A percentile compares a stretch with the other conserved stretches of the same genome.
Conservation (phyloP, 2,888 invertebrate species). For the Deilephila porcellus region DNA sequence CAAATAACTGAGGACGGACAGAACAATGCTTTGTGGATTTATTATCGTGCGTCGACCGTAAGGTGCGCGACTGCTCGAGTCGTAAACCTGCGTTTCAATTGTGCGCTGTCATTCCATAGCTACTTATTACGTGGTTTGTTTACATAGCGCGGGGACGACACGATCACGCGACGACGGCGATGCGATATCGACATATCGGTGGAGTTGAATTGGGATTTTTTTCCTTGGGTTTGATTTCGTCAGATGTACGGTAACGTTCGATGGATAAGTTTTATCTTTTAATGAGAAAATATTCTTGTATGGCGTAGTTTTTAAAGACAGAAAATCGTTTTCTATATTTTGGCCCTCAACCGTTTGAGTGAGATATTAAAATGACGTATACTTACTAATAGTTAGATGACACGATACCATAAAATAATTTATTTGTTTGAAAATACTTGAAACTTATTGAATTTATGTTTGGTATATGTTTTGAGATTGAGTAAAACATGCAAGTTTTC, state of each 20-base stretch:
- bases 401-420: no score
- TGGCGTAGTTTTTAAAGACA: no score
- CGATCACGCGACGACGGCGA: background rate
- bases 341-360: no score
- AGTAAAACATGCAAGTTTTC: no score
- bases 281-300: no score
- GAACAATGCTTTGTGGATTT: slow-evolving; percentile 58
- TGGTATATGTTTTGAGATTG: no score
- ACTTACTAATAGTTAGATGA: no score
- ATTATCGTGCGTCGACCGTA: slow-evolving; percentile 69
- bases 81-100: slow-evolving; percentile 70
- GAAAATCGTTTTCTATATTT: no score
- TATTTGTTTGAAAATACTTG: no score
- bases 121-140: slow-evolving; percentile 54
- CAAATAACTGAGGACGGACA: slow-evolving; percentile 51
- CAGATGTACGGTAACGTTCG: no score
- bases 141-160: background rate
- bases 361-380: no score
- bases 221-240: background rate
- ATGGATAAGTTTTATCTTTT: background rate
- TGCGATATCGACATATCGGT: background rate
- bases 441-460: no score
- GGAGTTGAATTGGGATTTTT: background rate
- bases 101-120: slow-evolving; percentile 60
- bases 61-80: slow-evolving; percentile 44